phyloP scores from a whole-genome alignment of 2,888 invertebrate genomes.

The Drosophila mercatorum region DNA sequence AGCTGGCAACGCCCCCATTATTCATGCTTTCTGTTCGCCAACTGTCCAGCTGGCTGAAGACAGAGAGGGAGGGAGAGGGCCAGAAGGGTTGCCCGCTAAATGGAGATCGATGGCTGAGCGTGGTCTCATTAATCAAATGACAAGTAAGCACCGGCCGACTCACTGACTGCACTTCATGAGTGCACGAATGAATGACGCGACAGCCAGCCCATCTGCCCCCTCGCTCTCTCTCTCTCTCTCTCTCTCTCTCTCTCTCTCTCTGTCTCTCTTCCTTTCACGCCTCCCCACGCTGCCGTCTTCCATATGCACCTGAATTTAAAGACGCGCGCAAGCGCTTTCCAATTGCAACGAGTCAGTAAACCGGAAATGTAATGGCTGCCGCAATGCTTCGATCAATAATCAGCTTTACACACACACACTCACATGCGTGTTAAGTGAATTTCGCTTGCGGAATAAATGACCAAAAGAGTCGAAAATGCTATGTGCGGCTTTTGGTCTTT shows the following conservation, averaged over 20 bases:
- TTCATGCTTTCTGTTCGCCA: slow-evolving; percentile 64
- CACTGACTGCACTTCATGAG: slow-evolving; percentile 44
- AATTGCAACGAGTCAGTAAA: slow-evolving; percentile 70
- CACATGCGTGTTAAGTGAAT: slow-evolving; percentile 50
- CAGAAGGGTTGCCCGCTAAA: slow-evolving; percentile 65
- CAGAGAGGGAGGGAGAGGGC: neutral
- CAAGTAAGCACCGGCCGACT: slow-evolving; percentile 68
- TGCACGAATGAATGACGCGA: slow-evolving; percentile 56
- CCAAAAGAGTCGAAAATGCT: slow-evolving; percentile 9
- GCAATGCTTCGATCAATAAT: slow-evolving; percentile 71
- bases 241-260: slow-evolving; percentile 15
- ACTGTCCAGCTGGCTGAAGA: slow-evolving; percentile 29
- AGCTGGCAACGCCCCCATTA: slow-evolving; percentile 76
- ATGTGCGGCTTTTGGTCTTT: slow-evolving; percentile 16
- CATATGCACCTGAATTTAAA: slow-evolving; percentile 44
- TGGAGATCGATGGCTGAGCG: slow-evolving; percentile 83
- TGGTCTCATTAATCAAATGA: slow-evolving; percentile 84
- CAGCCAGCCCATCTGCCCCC: slow-evolving; percentile 5
- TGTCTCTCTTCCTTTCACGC: slow-evolving; percentile 27
- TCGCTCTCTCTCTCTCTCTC: slow-evolving; percentile 15
- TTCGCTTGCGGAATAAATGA: slow-evolving; percentile 46
- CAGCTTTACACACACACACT: slow-evolving; percentile 33
- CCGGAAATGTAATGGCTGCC: slow-evolving; percentile 73
- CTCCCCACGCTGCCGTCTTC: neutral
- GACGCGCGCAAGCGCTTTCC: slow-evolving; percentile 66